These are phyloP conservation scores for Globia sparganii DNA, from an alignment of 2,888 invertebrate genomes.

Conservation along the genomic window DNA sequence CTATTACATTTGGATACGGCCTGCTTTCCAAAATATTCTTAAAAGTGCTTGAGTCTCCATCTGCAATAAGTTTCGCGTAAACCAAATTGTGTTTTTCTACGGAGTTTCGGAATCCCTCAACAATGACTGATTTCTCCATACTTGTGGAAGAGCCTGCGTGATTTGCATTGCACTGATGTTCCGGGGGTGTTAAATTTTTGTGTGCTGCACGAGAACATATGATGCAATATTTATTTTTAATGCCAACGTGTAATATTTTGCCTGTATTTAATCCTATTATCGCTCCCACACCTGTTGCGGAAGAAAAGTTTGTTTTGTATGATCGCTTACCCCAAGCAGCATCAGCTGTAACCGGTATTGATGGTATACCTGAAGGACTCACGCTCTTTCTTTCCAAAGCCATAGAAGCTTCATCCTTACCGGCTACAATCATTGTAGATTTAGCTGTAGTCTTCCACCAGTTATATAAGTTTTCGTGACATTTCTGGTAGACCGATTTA, in stretches of 20 bases:
- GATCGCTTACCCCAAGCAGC: background rate
- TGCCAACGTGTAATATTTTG: background rate
- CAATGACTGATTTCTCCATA: background rate
- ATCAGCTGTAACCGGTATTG: conserved; percentile 3
- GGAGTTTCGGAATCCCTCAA: background rate
- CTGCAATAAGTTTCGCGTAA: background rate
- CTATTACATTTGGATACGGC: no score
- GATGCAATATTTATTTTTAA: conserved; percentile 8
- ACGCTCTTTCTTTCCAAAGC: background rate
- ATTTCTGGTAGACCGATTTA: background rate
- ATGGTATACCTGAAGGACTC: background rate
- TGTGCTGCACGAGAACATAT: background rate
- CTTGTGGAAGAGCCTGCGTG: background rate
- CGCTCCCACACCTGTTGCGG: background rate
- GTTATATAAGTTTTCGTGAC: background rate
- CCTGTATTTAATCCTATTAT: background rate
- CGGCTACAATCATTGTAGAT: background rate
- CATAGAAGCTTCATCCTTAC: background rate
- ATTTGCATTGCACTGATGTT: background rate
- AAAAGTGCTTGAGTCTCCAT: no score
- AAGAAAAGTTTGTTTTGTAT: background rate
- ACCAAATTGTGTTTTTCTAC: no score
- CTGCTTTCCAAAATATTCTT: no score
- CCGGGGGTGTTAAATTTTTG: background rate
- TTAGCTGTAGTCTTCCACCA: conserved; percentile 2